Base-by-base conservation (phyloP, 2,113 vertebrate genomes). In the Malurus melanocephalus region DNA sequence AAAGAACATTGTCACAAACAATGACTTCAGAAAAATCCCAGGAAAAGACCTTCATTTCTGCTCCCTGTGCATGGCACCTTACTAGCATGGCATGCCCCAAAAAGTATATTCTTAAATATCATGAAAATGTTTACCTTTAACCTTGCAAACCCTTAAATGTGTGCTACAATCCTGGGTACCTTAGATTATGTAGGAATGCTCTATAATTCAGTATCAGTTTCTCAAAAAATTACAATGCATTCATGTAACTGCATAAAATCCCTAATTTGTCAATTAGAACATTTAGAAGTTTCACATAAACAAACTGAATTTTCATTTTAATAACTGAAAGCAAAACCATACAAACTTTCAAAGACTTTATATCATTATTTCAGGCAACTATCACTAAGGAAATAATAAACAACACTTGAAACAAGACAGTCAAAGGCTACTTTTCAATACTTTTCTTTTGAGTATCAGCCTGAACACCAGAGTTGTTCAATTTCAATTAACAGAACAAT, bases 401-500 rank as follows among this genome's bases (percentile, higher is more conserved):
- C 45, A 82, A 64, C 15, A 93, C 66, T 88, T 87, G 90, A 95
- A 94, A 93, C 60, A 91, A 95, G 87, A 87, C 90, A 93, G 74
- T 88, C 90, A 88, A 87, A 93, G 52, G 21, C 21, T 56, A 57
- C 61, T 95, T 94, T 76, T 94, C 77, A 81, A 78, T 71, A 92
- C 20, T 73, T 45, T 89, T 80, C 71, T 80, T 92, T 72, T 65
- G 27, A 90, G 33, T 42, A 68, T 32, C 68, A 90, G 51, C 32
- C 18, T 51, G 59, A 92, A 82, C 14, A 72, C 28, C n/a, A 61
- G 46, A 81, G 46, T 65, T 68, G 27, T 28, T 76, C 45, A 45
- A 14, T 85, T 88, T 88, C 59, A 71, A 30, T 43, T 72, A 94
- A 89, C 4, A 91, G 11, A 27, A 30, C 18, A 40, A 84, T 88